Conservation (phyloP, 1,140 invertebrate genomes). For the Chironomus tepperi region DNA sequence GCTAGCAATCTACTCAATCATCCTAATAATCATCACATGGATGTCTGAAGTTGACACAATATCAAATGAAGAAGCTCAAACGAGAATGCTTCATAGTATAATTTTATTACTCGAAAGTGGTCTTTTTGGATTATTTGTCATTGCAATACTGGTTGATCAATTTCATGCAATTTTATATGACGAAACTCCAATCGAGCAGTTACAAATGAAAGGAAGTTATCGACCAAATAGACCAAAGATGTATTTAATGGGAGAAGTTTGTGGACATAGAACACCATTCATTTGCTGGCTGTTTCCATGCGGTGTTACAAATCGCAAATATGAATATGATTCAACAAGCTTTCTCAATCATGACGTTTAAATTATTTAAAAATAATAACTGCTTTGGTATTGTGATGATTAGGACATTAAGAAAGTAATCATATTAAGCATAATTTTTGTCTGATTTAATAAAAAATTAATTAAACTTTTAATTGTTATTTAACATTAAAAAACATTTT, state of each 20-base stretch:
- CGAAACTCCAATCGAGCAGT: constrained; percentile 72
- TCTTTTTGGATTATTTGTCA: constrained; percentile 82
- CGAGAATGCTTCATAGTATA: constrained; percentile 76
- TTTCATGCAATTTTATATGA: constrained; percentile 60
- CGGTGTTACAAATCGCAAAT: constrained; percentile 43
- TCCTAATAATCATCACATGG: constrained; percentile 66
- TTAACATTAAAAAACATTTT: neutral
- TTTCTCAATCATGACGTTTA: constrained; percentile 51
- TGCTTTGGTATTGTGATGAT: neutral
- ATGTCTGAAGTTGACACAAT: constrained; percentile 61
- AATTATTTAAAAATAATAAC: constrained; percentile 25
- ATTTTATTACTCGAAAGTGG: constrained; percentile 73
- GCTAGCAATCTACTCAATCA: constrained; percentile 58
- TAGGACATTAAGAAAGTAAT: neutral
- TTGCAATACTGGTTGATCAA: constrained; percentile 84
- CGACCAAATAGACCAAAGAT: constrained; percentile 57
- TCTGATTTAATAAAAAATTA: neutral
- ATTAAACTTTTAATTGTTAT: too few relatives aligned
- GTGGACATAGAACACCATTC: constrained; percentile 59
- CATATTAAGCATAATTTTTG: too few relatives aligned
- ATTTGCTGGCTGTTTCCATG: constrained; percentile 57
- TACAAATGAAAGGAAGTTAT: constrained; percentile 59
- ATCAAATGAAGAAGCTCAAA: constrained; percentile 60
- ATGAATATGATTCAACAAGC: constrained; percentile 42
- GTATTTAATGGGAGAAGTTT: constrained; percentile 66